These are phyloP conservation scores for Uropetala carovei DNA, from an alignment of 2,888 invertebrate genomes.

Conservation along the genomic window DNA sequence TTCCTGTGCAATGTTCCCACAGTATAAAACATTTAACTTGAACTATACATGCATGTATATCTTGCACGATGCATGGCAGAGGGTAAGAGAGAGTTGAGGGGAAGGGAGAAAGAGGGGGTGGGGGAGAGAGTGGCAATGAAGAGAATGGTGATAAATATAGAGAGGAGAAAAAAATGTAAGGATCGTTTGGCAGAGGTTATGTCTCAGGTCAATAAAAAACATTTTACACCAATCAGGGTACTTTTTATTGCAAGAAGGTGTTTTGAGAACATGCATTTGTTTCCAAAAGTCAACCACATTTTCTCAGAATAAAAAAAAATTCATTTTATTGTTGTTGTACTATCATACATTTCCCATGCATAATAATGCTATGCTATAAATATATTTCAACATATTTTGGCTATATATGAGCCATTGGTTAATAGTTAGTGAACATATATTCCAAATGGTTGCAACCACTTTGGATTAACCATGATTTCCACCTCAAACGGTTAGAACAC, in stretches of 20 bases:
- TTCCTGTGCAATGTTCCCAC: too few relatives aligned
- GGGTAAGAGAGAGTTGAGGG: neutral
- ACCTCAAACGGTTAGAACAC: neutral
- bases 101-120: neutral
- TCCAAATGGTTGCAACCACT: slow-evolving; percentile 26
- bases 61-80: too few relatives aligned
- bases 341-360: neutral
- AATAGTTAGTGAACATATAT: slow-evolving; percentile 37
- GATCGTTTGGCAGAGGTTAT: neutral
- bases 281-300: slow-evolving; percentile 41
- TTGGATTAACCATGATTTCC: neutral
- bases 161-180: too few relatives aligned
- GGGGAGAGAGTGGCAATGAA: neutral
- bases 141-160: neutral
- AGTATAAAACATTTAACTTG: too few relatives aligned
- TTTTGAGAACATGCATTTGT: slow-evolving; percentile 44
- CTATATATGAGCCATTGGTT: slow-evolving; percentile 53
- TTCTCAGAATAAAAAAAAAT: slow-evolving; percentile 27
- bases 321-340: slow-evolving; percentile 23
- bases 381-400: slow-evolving; percentile 47
- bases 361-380: slow-evolving; percentile 36
- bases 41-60: too few relatives aligned
- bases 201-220: neutral
- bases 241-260: slow-evolving; percentile 43
- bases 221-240: slow-evolving; percentile 33